These are phyloP conservation scores for Tyto alba DNA, from an alignment of 2,113 vertebrate genomes.

Conservation along the genomic window DNA sequence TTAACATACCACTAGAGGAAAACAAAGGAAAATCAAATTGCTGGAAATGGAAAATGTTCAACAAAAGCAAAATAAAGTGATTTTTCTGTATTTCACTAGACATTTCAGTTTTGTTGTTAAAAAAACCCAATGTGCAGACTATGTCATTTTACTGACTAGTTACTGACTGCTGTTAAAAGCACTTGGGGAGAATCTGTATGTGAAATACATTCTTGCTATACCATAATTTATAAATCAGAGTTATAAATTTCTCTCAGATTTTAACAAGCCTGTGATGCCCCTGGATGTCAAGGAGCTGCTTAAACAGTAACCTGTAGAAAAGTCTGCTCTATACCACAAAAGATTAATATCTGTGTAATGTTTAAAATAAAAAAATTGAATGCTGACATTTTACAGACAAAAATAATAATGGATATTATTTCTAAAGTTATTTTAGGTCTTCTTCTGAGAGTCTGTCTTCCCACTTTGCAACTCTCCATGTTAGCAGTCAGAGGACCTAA, in stretches of 20 bases:
- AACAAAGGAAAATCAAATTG: conserved; percentile 22
- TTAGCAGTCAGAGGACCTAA: not conserved
- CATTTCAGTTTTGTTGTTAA: not conserved
- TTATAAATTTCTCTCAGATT: not conserved
- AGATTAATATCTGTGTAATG: not conserved
- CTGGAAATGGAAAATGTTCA: not conserved
- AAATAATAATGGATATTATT: not conserved
- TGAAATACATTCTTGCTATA: not conserved
- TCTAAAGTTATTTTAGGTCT: not conserved
- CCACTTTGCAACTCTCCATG: not conserved
- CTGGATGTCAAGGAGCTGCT: not conserved
- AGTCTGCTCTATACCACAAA: rapidly evolving
- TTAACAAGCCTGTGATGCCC: not conserved
- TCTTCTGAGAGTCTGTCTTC: not conserved
- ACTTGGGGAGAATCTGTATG: not conserved
- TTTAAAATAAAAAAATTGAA: not conserved
- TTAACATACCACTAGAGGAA: not conserved
- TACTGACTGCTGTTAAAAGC: not conserved
- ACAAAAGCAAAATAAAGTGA: not conserved
- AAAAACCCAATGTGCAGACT: not conserved
- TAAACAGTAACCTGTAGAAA: not conserved
- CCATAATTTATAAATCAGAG: not conserved
- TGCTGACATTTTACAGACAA: not conserved
- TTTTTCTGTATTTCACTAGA: not conserved
- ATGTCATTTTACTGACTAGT: not conserved